Evolutionary conservation across 2,888 invertebrate species (phyloP), one percentile per base, ranked within the genome.

Genomic region (Eupithecia dodoneata): DNA sequence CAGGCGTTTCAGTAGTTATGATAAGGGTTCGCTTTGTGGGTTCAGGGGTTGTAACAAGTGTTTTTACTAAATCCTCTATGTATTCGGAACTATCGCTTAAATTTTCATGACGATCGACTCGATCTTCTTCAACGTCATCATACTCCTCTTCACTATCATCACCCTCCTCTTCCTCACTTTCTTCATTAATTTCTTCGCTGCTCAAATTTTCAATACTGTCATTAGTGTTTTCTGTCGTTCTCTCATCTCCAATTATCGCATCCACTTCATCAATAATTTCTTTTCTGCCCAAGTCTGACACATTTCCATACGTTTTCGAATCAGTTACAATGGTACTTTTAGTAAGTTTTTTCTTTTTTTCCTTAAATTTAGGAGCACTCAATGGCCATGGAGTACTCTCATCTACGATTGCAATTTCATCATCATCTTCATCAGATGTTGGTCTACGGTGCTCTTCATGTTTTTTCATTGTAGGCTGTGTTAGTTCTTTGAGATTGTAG

Each of bases 271-370:
- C 89, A 82, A 89, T 89, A 82, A 82, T 87, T 85, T 88, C 87
- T 76, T 94, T 90, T 73, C 91, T 90, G 47, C 90, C 87, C 65
- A 87, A 91, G 9, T 78, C 75, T 71, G 71, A 30, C 18, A 42
- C 42, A 79, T 92, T 89, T 6, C 93, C 94, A 80, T 95, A 95
- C 18, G 87, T 89, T 80, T 93, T 90, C 45, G 93, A 91, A 73
- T 95, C 95, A 4, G 95, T 95, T 1, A 95, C 93, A 76, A 93
- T 83, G 4, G 95, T 95, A 45, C 92, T 94, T 83, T 93, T 91
- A 9, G 90, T 87, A 15, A 87, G 88, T 81, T 94, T 94, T 72
- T 90, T 94, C 83, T 93, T 93, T 85, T 94, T 94, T 85, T 93
- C 94, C 81, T 88, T 89, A 76, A 91, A 93, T 81, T 91, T 92